Evolutionary conservation across 2,888 invertebrate species (phyloP).

Genomic region (Caenorhabditis afra): DNA sequence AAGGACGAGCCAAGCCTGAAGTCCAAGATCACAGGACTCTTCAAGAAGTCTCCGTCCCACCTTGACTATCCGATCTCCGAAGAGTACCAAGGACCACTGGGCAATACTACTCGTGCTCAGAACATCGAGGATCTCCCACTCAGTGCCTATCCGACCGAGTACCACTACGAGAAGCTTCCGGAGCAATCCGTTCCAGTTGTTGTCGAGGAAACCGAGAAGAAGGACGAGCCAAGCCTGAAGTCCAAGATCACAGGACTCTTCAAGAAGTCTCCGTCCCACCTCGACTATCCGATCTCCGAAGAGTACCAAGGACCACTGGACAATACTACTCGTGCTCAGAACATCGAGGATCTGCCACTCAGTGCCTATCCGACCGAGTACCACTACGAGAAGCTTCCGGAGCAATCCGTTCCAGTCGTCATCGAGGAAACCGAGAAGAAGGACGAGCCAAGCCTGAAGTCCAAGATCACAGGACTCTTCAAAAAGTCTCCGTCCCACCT

Average conservation of each 20-base stretch:
- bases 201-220: slow-evolving; percentile 40
- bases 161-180: slow-evolving; percentile 32
- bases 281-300: slow-evolving; percentile 68
- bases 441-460: slow-evolving; percentile 24
- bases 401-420: slow-evolving; percentile 32
- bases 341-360: slow-evolving; percentile 46
- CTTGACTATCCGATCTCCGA: slow-evolving; percentile 23
- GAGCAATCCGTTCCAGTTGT: slow-evolving; percentile 33
- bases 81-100: slow-evolving; percentile 9
- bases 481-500: slow-evolving; percentile 60
- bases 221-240: slow-evolving; percentile 2
- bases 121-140: slow-evolving; percentile 65
- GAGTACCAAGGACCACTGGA: slow-evolving; percentile 59
- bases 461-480: slow-evolving; percentile 47
- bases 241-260: slow-evolving; percentile 56
- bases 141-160: slow-evolving; percentile 35
- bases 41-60: slow-evolving; percentile 16
- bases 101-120: background rate
- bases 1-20: slow-evolving; percentile 26
- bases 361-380: slow-evolving; percentile 37
- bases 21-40: slow-evolving; percentile 26
- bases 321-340: slow-evolving; percentile 27
- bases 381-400: slow-evolving; percentile 40
- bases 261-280: slow-evolving; percentile 61
- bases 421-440: slow-evolving; percentile 37